A percentile compares a stretch with the other conserved stretches of the same genome.
phyloP scores from a whole-genome alignment of 2,113 vertebrate species.

The Eulemur macaco region DNA sequence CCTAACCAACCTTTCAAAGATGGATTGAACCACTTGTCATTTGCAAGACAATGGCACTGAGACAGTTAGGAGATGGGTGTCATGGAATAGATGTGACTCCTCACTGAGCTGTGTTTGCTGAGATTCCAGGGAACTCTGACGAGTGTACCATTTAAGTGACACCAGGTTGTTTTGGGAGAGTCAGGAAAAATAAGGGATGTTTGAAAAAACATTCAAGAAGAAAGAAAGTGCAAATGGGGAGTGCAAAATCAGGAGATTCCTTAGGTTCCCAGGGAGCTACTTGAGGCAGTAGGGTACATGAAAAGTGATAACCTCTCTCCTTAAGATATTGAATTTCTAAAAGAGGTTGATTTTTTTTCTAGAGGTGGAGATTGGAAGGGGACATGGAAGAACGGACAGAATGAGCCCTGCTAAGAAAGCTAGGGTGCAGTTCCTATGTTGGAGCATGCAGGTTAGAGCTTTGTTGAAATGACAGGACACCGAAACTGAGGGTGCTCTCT shows the following conservation, averaged over 20 bases:
- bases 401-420: not conserved
- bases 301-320: not conserved
- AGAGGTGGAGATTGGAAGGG: not conserved
- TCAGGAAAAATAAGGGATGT: not conserved
- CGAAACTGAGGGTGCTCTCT: not conserved
- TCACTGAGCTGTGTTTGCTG: not conserved
- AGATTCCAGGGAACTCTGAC: not conserved
- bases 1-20: not conserved
- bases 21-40: not conserved
- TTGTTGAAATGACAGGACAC: conserved; percentile 31
- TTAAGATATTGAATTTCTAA: conserved; percentile 51
- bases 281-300: not conserved
- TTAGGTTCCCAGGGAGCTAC: not conserved
- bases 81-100: not conserved
- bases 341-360: not conserved
- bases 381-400: not conserved
- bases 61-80: not conserved
- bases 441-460: not conserved
- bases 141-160: not conserved
- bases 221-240: not conserved
- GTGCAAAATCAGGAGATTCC: not conserved
- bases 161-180: not conserved
- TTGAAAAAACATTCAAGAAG: not conserved
- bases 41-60: not conserved
- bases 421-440: not conserved